Conservation (phyloP, 1,140 invertebrate species). For the Penaeus japonicus region DNA sequence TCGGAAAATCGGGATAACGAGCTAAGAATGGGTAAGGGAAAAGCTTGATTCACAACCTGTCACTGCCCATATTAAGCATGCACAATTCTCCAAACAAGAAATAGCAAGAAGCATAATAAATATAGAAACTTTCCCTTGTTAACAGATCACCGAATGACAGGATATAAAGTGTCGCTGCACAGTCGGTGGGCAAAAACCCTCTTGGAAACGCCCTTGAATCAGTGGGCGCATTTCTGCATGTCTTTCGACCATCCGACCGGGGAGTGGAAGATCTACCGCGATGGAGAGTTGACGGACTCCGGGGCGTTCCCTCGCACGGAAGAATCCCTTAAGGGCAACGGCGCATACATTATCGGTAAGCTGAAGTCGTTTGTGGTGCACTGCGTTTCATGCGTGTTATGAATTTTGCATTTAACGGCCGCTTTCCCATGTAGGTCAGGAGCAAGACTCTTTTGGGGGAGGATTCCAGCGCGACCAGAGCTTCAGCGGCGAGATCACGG, state of each 20-base stretch:
- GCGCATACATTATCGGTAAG: conserved; percentile 42
- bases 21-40: conserved; percentile 17
- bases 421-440: conserved; percentile 17
- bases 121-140: no score
- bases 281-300: not conserved
- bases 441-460: conserved; percentile 36
- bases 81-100: not conserved
- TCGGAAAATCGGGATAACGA: not conserved
- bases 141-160: conserved; percentile 41
- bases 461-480: conserved; percentile 45
- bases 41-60: no score
- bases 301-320: not conserved
- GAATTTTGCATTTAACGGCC: not conserved
- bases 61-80: not conserved
- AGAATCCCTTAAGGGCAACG: conserved; percentile 2
- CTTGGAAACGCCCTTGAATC: not conserved
- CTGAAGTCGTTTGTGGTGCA: not conserved
- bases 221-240: conserved; percentile 44
- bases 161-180: conserved; percentile 39
- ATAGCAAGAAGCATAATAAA: no score
- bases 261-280: conserved; percentile 26
- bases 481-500: conserved; percentile 39
- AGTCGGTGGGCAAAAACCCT: conserved; percentile 39
- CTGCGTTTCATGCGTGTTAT: not conserved
- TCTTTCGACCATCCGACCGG: not conserved